Evolutionary conservation across 2,113 vertebrate genomes (phyloP).

Genomic region (Epinephelus cyanopodus): DNA sequence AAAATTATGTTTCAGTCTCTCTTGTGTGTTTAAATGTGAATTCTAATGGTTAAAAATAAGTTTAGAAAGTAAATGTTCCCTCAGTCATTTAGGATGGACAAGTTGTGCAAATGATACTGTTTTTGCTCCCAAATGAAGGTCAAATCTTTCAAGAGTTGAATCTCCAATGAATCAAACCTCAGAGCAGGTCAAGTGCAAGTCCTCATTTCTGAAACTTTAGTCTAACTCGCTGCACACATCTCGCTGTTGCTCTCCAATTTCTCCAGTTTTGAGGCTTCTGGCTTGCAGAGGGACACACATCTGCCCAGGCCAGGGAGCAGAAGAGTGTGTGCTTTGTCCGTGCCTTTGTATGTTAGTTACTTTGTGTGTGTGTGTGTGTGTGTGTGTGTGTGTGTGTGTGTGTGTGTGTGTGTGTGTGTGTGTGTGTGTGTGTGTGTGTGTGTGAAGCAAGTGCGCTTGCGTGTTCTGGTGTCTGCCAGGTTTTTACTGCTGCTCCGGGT

Average conservation of each 20-base stretch:
- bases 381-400: conserved; percentile 17
- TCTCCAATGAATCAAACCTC: not conserved
- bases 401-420: conserved; percentile 18
- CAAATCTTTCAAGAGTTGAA: not conserved
- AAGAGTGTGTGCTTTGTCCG: conserved; percentile 16
- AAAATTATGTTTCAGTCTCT: no score
- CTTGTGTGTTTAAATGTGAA: no score
- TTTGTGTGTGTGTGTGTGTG: conserved; percentile 19
- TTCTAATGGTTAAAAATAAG: no score
- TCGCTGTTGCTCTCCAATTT: conserved; percentile 24
- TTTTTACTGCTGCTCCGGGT: conserved; percentile 47
- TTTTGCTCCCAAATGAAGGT: not conserved
- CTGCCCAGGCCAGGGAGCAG: not conserved
- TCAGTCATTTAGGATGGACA: no score
- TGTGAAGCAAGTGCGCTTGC: conserved; percentile 5
- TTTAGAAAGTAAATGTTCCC: no score
- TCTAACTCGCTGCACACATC: conserved; percentile 4
- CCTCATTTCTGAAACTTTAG: not conserved
- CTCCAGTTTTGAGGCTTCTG: conserved; percentile 54
- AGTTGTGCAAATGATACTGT: not conserved
- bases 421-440: conserved; percentile 15
- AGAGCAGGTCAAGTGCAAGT: conserved; percentile 9
- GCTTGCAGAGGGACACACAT: conserved; percentile 43
- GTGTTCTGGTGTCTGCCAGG: conserved; percentile 55
- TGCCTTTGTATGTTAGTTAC: not conserved